Evolutionary conservation across 1,140 invertebrate genomes (phyloP).

Genomic region (Kradibia gibbosae): DNA sequence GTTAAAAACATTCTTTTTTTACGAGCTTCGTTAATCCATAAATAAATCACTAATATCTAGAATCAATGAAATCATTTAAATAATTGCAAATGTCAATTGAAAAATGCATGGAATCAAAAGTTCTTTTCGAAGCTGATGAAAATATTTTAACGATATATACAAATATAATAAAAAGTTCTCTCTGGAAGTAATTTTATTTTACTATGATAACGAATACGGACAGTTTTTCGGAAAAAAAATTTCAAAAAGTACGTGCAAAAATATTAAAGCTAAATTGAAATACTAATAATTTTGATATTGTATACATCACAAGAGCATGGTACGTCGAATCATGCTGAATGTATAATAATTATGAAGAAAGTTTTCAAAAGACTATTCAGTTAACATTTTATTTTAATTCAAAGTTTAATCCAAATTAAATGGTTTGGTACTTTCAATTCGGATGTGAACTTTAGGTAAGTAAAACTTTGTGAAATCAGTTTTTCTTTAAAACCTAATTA

Average conservation of each 20-base stretch:
- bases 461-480: background rate
- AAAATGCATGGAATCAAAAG: background rate
- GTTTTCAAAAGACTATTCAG: conserved; percentile 15
- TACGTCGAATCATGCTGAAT: conserved; percentile 3
- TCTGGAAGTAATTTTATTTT: background rate
- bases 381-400: conserved; percentile 12
- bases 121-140: background rate
- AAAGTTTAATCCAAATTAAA: conserved; percentile 45
- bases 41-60: background rate
- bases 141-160: background rate
- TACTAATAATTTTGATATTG: conserved; percentile 13
- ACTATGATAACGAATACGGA: background rate
- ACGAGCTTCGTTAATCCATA: background rate
- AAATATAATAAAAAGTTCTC: background rate
- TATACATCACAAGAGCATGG: background rate
- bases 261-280: background rate
- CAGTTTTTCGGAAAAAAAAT: background rate
- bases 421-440: conserved; percentile 34
- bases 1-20: background rate
- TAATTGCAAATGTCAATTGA: background rate
- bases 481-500: conserved; percentile 19
- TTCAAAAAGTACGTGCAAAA: background rate
- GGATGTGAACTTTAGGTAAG: background rate
- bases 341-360: conserved; percentile 39
- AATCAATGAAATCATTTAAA: background rate